These are phyloP conservation scores for Rostratula benghalensis DNA, from an alignment of 2,113 vertebrate genomes.

Conservation along the genomic window DNA sequence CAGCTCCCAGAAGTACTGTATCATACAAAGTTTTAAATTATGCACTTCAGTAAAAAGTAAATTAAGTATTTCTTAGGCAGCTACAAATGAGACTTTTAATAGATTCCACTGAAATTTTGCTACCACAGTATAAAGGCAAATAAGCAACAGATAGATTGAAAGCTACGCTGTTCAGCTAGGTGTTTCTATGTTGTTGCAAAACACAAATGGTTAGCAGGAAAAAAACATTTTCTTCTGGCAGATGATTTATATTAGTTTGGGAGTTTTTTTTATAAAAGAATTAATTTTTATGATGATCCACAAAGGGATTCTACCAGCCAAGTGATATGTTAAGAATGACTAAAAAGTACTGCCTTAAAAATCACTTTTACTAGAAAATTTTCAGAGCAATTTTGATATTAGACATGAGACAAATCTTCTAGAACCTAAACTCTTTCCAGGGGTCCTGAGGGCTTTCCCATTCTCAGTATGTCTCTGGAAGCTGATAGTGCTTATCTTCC, in stretches of 20 bases:
- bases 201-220: neutral
- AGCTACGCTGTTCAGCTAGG: neutral
- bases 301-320: neutral
- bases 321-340: neutral
- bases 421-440: neutral
- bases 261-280: neutral
- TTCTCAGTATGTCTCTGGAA: neutral
- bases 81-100: neutral
- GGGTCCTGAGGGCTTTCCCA: neutral
- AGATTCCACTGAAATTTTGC: neutral
- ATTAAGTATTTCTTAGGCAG: conserved; percentile 44
- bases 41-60: conserved; percentile 59
- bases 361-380: neutral
- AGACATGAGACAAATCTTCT: neutral
- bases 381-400: neutral
- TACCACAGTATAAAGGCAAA: neutral
- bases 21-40: conserved; percentile 39
- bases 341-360: conserved; percentile 22
- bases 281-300: conserved; percentile 9
- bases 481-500: neutral
- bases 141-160: neutral
- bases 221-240: neutral
- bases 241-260: conserved; percentile 2
- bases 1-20: conserved; percentile 43
- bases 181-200: neutral